phyloP scores from a whole-genome alignment of 2,113 vertebrate species.

The Thermophis baileyi region DNA sequence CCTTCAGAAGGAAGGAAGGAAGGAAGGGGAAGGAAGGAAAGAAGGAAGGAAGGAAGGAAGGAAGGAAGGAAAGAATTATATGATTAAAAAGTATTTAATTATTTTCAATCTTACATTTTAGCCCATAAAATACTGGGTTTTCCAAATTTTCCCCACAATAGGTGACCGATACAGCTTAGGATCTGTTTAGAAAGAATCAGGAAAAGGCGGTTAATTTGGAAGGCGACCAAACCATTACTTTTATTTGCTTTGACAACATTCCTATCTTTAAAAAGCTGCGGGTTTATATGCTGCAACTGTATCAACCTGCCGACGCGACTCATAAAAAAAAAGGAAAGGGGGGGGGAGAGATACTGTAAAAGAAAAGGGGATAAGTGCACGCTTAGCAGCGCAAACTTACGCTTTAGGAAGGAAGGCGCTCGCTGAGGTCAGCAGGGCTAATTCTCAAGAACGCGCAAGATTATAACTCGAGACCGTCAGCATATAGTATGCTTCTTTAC shows the following conservation, averaged over 20 bases:
- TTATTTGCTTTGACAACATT: not conserved
- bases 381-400: not conserved
- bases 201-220: not conserved
- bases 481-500: not conserved
- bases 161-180: not conserved
- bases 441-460: not conserved
- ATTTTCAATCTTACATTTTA: not conserved
- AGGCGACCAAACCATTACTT: not conserved
- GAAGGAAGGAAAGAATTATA: not conserved
- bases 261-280: not conserved
- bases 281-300: not conserved
- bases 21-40: too few relatives aligned
- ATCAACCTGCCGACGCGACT: not conserved
- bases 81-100: not conserved
- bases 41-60: not conserved
- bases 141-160: not conserved
- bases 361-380: not conserved
- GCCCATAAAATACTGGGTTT: not conserved
- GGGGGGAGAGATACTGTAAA: not conserved
- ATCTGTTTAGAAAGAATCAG: not conserved
- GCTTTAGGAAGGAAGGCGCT: not conserved
- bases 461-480: not conserved
- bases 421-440: not conserved
- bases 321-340: not conserved
- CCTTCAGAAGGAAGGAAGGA: not conserved